phyloP scores from a whole-genome alignment of 2,797 vertebrate species.

The Thripadectes ignobilis region DNA sequence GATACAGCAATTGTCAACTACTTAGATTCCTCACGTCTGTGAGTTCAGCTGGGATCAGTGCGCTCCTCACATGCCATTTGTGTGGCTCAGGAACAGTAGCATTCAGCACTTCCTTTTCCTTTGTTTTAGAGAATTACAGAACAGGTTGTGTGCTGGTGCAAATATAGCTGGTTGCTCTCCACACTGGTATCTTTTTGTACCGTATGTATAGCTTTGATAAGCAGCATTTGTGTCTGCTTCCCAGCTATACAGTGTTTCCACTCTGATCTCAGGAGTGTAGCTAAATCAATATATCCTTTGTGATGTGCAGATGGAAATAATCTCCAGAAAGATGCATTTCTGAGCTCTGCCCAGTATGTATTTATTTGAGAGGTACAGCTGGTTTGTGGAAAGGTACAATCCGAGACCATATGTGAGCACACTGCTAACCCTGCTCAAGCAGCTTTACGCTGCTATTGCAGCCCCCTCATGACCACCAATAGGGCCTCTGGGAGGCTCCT shows the following conservation, averaged over 20 bases:
- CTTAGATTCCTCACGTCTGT: not conserved
- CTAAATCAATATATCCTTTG: constrained; percentile 67
- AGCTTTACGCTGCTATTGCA: not conserved
- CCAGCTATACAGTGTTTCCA: constrained; percentile 33
- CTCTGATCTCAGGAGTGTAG: constrained; percentile 64
- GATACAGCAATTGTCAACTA: not conserved
- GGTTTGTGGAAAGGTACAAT: constrained; percentile 51
- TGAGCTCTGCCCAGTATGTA: constrained; percentile 31
- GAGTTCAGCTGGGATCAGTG: not conserved
- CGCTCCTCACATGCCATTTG: not conserved
- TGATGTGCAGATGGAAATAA: constrained; percentile 68
- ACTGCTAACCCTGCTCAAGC: not conserved
- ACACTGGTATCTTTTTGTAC: not conserved
- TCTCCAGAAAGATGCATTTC: constrained; percentile 63
- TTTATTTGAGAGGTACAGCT: constrained; percentile 63
- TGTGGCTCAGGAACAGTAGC: not conserved
- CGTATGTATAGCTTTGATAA: constrained; percentile 54
- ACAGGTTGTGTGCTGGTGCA: constrained; percentile 4
- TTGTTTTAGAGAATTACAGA: constrained; percentile 50
- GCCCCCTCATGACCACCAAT: not conserved
- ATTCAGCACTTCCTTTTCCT: constrained; percentile 31
- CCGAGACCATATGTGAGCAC: constrained; percentile 16
- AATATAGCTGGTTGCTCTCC: constrained; percentile 13
- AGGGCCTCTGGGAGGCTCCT: not conserved
- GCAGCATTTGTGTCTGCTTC: constrained; percentile 58